Evolutionary conservation across 2,888 invertebrate genomes (phyloP), one percentile per base, ranked within the genome.

Genomic region (Apantesis nais): DNA sequence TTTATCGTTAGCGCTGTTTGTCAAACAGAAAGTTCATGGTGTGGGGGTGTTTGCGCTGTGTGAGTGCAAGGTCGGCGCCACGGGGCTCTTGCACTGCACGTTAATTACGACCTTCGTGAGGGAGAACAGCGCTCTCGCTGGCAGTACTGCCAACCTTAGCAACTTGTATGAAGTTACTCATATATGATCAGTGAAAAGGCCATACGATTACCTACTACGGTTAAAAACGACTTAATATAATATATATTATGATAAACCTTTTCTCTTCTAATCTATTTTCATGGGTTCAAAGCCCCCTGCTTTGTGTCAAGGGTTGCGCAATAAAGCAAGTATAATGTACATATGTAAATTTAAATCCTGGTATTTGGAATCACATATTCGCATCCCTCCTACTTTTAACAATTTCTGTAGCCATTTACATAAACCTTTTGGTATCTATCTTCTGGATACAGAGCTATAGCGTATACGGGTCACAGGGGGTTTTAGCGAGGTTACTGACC

Each of bases 1-100:
- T 41, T 60, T 60, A 44, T 41, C 31, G 67, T 60, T 41, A 58
- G n/a, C 41, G 60, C 19, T 61, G 44, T 67, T 67, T 44, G 67
- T 44, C 31, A 31, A 67, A 44, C 44, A 60, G 25, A 61, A 60
- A 67, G 12, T 11, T 41, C 41, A 58, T 66, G 60, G 55, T 31
- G 67, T 44, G 60, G 22, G 58, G 22, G 39, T 41, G 31, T 12
- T n/a, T 58, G 58, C 8, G 22, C 39, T 12, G n/a, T 11, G 65
- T 37, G 31, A 34, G 52, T 52, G 48, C 48, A 65, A 34, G 34
- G 48, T n/a, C 34, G 65, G 4, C 34, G 34, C n/a, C n/a, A n/a
- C 48, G 65, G 55, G 55, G 55, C 55, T 55, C 55, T n/a, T 55
- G 55, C 55, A 55, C 66, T 58, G 39, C 39, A 58, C 55, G n/a